Evolutionary conservation across 2,113 vertebrate species (phyloP).

Genomic region (Xenopus laevis): DNA sequence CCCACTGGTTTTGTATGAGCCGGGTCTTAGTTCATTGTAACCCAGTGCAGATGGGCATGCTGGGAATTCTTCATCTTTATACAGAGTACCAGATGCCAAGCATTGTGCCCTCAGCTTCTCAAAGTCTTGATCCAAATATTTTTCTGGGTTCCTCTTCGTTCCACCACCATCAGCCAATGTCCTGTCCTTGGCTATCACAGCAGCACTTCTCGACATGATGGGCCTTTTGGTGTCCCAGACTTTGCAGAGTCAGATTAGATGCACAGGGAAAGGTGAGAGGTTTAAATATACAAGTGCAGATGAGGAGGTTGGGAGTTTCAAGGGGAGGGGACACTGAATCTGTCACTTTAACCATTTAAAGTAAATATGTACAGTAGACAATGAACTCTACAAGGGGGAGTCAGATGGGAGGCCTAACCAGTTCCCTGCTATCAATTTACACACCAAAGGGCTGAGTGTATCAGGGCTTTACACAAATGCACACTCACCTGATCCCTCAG

Average conservation of each 20-base stretch:
- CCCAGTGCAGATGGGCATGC: slow-evolving; percentile 75
- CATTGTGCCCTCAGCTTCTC: slow-evolving; percentile 64
- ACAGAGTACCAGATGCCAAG: slow-evolving; percentile 60
- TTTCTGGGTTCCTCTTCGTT: slow-evolving; percentile 66
- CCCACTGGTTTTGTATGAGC: slow-evolving; percentile 69
- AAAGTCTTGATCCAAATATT: slow-evolving; percentile 79
- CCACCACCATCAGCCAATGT: slow-evolving; percentile 61
- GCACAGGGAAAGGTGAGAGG: background rate
- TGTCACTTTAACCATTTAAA: background rate
- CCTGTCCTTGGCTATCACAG: slow-evolving; percentile 60
- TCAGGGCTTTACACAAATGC: too few species aligned
- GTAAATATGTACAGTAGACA: too few species aligned
- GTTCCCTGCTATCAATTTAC: too few species aligned
- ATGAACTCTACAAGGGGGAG: too few species aligned
- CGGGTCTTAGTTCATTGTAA: slow-evolving; percentile 71
- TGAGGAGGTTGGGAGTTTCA: background rate
- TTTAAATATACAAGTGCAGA: background rate
- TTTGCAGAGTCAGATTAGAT: background rate
- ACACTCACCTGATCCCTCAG: too few species aligned
- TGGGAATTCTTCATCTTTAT: slow-evolving; percentile 77
- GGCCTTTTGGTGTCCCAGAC: background rate
- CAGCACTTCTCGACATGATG: slow-evolving; percentile 57
- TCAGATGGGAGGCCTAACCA: too few species aligned
- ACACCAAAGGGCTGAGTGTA: too few species aligned
- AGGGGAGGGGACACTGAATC: background rate